Base-by-base conservation (phyloP, 2,888 invertebrate genomes). In the Agriotes lineatus region DNA sequence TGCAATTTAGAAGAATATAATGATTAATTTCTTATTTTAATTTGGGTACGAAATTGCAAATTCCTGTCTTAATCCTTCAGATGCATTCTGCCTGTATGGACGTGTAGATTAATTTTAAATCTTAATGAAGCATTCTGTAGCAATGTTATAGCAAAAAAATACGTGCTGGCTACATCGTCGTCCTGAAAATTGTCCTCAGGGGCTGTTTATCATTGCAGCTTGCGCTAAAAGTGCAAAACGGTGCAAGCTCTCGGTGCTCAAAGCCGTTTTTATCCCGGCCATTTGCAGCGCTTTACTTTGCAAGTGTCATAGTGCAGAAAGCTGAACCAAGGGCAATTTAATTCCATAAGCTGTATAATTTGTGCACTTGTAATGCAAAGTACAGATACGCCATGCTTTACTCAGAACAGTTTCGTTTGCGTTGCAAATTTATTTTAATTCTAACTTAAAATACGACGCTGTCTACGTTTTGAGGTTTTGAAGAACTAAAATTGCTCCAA, bases 351-450 rank as follows among this genome's bases (percentile, higher is more conserved):
- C 59, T 16, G 59, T 45, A 45, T 59, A 59, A 59, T 33, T 59
- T 33, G 45, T 45, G 45, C 59, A 59, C 45, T 59, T 45, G 45
- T 45, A 45, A 59, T 45, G 45, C 22, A 59, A 57, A 59, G 14
- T 59, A 14, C 18, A 16, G 30, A 52, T 52, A 52, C 14, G 18
- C 9, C 16, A 33, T 30, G 52, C 7, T 39, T 22, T 56, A 19
- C 56, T 33, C n/a, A 22, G 14, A 59, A 45, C 30, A 59, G 42
- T 45, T 44, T 45, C 30, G 42, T 44, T 58, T 58, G 44, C 44
- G 25, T 42, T 33, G 42, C 59, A 59, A 59, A 59, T 42, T 59
- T 59, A 44, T 59, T 59, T 45, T 45, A 59, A 59, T 59, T 45
- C 19, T 20, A 42, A 37, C 22, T 42, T 42, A 42, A 57, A 57